A percentile compares a stretch with the other conserved stretches of the same genome.
These are phyloP conservation scores for Pimephales promelas DNA, from an alignment of 2,113 vertebrate genomes.

Conservation along the genomic window DNA sequence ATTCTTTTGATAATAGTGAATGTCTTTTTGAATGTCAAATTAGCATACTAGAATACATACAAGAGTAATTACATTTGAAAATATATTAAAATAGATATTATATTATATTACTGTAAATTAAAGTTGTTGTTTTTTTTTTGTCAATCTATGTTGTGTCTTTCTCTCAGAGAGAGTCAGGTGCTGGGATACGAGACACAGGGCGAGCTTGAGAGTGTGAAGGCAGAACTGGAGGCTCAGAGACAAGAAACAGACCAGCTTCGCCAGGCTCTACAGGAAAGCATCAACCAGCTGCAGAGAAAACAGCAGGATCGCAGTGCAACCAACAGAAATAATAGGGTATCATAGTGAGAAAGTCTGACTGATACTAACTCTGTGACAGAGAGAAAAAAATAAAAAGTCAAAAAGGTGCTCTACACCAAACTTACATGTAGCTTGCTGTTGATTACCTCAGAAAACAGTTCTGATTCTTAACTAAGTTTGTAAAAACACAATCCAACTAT, in stretches of 20 bases:
- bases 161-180: constrained; percentile 67
- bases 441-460: not conserved
- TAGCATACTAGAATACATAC: too few relatives aligned
- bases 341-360: not conserved
- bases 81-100: too few relatives aligned
- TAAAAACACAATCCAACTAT: not conserved
- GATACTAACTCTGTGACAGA: not conserved
- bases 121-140: too few relatives aligned
- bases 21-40: too few relatives aligned
- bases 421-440: not conserved
- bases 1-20: too few relatives aligned
- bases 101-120: too few relatives aligned
- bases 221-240: constrained; percentile 62
- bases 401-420: not conserved
- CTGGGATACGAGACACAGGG: constrained; percentile 63
- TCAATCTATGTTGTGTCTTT: too few relatives aligned
- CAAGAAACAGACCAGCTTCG: constrained; percentile 77
- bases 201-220: constrained; percentile 69
- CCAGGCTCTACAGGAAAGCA: constrained; percentile 72
- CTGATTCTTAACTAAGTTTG: not conserved
- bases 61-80: too few relatives aligned
- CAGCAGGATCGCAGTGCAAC: constrained; percentile 57
- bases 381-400: not conserved
- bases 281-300: constrained; percentile 63
- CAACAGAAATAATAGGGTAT: constrained; percentile 67